Conservation (phyloP, 1,140 invertebrate genomes). For the Macrotrachela quadricornifera region DNA sequence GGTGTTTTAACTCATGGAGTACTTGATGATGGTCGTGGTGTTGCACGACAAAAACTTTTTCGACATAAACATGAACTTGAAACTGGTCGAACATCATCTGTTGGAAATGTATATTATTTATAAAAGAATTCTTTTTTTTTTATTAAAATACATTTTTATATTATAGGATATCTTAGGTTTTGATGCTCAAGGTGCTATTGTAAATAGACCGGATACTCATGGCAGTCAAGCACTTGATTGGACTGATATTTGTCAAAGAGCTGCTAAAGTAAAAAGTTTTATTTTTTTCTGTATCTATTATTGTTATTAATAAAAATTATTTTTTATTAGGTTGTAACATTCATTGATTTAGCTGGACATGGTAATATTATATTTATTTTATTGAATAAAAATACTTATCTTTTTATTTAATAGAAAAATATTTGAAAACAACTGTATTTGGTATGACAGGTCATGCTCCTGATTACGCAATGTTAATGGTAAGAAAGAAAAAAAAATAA, state of each 20-base stretch:
- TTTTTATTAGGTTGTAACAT: conserved; percentile 68
- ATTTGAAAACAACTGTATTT: conserved; percentile 94
- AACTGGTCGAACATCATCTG: conserved; percentile 85
- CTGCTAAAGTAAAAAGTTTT: conserved; percentile 55
- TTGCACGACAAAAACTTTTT: conserved; percentile 67
- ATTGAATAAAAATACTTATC: too few species aligned
- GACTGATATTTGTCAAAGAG: conserved; percentile 93
- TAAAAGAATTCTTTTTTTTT: too few species aligned
- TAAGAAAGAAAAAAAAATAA: too few species aligned
- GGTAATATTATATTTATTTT: too few species aligned
- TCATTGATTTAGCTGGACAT: conserved; percentile 95
- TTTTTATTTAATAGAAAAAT: conserved; percentile 44
- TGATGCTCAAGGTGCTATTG: conserved; percentile 53
- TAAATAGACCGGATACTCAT: conserved; percentile 81
- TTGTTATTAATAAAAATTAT: not conserved
- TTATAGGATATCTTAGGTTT: conserved; percentile 71
- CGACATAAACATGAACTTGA: conserved; percentile 97
- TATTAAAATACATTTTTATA: too few species aligned
- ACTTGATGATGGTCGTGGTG: conserved; percentile 83
- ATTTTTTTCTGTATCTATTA: conserved; percentile 6
- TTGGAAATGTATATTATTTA: conserved; percentile 49
- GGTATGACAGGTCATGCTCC: conserved; percentile 98
- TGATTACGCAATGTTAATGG: conserved; percentile 98
- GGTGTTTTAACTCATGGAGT: conserved; percentile 93
- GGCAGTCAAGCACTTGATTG: conserved; percentile 67